Base-by-base conservation (phyloP, 2,113 vertebrate genomes). In the Oenanthe melanoleuca region DNA sequence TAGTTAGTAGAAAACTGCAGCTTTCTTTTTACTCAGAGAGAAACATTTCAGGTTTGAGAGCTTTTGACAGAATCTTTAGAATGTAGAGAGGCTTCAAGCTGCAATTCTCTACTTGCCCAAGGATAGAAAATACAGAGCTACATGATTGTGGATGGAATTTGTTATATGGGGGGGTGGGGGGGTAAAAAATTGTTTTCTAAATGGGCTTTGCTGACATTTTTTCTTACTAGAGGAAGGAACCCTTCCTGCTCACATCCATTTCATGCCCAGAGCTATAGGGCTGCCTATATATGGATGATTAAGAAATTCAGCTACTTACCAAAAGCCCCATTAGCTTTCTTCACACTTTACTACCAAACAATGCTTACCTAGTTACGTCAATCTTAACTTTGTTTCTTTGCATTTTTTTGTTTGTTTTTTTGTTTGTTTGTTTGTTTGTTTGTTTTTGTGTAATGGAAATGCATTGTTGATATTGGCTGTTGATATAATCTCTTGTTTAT, bases 401-500 rank as follows among this genome's bases (percentile, higher is more conserved):
- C 84, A 15, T 77, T 12, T 77, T 52, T 40, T 31, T 31, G n/a
- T n/a, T n/a, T n/a, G n/a, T n/a, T n/a, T n/a, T n/a, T n/a, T n/a
- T n/a, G n/a, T n/a, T n/a, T n/a, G n/a, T n/a, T n/a, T n/a, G n/a
- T n/a, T n/a, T n/a, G n/a, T n/a, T n/a, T n/a, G n/a, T n/a, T n/a
- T n/a, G n/a, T n/a, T 44, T 15, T 2, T 38, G 24, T 82, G 59
- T 45, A 70, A 73, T 83, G 49, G 78, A 93, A 91, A 91, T 57
- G 75, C 25, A 47, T 25, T 70, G 55, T 55, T 93, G 50, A 88
- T 12, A 82, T 86, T 73, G 77, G 52, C 47, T 65, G 50, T 63
- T 86, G 59, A 69, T 86, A 73, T 92, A 73, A 57, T 88, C 55
- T 86, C 42, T 56, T 85, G 31, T 65, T 85, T 93, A 88, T 50